Percentiles rank a stretch among this genome's conserved stretches.
Conservation (phyloP, 1,140 invertebrate genomes). For the Drosophila parvula region DNA sequence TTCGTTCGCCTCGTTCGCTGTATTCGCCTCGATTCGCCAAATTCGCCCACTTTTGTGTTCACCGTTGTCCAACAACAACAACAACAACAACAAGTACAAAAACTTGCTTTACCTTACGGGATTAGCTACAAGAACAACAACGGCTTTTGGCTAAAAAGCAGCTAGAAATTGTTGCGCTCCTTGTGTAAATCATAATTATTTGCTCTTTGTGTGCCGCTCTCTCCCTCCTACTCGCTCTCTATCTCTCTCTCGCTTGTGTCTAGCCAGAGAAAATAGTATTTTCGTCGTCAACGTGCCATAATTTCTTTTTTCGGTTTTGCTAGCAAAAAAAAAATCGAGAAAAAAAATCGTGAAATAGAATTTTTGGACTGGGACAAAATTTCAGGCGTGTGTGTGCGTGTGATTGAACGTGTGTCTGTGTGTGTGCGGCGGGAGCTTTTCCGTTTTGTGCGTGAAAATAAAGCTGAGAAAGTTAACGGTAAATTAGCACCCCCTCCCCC, state of each 20-base stretch:
- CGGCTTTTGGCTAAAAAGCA: slow-evolving; percentile 34
- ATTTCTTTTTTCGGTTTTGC: slow-evolving; percentile 64
- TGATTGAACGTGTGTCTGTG: not conserved
- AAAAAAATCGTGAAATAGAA: slow-evolving; percentile 33
- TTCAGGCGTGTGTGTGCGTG: slow-evolving; percentile 15
- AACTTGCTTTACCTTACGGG: slow-evolving; percentile 21
- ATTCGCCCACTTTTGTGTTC: slow-evolving; percentile 44
- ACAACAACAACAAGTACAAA: slow-evolving; percentile 20
- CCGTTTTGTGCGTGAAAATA: slow-evolving; percentile 59
- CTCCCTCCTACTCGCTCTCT: slow-evolving; percentile 4
- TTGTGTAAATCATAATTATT: slow-evolving; percentile 45
- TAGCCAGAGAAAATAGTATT: slow-evolving; percentile 49
- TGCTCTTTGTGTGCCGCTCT: slow-evolving; percentile 23
- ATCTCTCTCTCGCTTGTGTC: slow-evolving; percentile 22
- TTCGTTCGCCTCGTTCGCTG: slow-evolving; percentile 41
- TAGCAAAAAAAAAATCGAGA: slow-evolving; percentile 50
- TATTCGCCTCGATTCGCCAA: slow-evolving; percentile 31
- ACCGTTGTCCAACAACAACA: slow-evolving; percentile 21
- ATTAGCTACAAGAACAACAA: slow-evolving; percentile 27
- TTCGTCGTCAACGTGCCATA: slow-evolving; percentile 71
- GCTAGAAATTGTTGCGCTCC: slow-evolving; percentile 46
- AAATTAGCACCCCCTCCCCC: slow-evolving; percentile 58
- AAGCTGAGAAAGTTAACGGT: slow-evolving; percentile 67
- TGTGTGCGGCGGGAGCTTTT: slow-evolving; percentile 48
- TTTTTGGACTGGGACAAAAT: slow-evolving; percentile 53